A percentile compares a stretch with the other conserved stretches of the same genome.
phyloP scores from a whole-genome alignment of 2,797 vertebrate species.

The Sebastes vulpes region DNA sequence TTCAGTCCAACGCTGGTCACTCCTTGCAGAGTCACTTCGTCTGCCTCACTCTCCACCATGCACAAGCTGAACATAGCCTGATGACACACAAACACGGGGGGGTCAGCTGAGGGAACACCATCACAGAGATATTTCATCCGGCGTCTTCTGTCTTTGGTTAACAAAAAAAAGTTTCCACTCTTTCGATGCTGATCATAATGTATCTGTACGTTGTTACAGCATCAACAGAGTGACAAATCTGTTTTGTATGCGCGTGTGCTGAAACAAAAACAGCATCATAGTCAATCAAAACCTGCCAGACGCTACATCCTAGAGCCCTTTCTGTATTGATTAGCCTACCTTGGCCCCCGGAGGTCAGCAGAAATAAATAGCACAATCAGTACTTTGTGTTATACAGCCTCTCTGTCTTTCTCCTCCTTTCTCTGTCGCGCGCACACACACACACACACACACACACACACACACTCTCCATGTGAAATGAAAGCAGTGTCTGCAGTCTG shows the following conservation, averaged over 20 bases:
- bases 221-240: not conserved
- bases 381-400: slow-evolving; percentile 39
- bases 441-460: not conserved
- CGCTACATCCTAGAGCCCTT: slow-evolving; percentile 27
- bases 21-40: slow-evolving; percentile 95
- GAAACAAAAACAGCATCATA: slow-evolving; percentile 4
- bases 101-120: slow-evolving; percentile 28
- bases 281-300: slow-evolving; percentile 41
- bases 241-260: not conserved
- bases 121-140: not conserved
- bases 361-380: slow-evolving; percentile 62
- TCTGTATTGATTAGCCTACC: slow-evolving; percentile 49
- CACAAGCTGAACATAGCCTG: slow-evolving; percentile 99
- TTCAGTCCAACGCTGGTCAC: slow-evolving; percentile 96
- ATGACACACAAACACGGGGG: slow-evolving; percentile 40
- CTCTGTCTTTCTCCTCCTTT: slow-evolving; percentile 20
- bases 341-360: slow-evolving; percentile 48
- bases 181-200: not conserved
- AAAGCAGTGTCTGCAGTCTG: slow-evolving; percentile 61
- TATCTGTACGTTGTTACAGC: not conserved
- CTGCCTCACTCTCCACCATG: slow-evolving; percentile 97
- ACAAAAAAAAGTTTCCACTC: not conserved
- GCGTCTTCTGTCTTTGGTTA: not conserved
- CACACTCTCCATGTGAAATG: slow-evolving; percentile 43
- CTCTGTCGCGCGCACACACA: slow-evolving; percentile 7